These are phyloP conservation scores for Brachyptera risi DNA, from an alignment of 2,888 invertebrate genomes.

Conservation along the genomic window DNA sequence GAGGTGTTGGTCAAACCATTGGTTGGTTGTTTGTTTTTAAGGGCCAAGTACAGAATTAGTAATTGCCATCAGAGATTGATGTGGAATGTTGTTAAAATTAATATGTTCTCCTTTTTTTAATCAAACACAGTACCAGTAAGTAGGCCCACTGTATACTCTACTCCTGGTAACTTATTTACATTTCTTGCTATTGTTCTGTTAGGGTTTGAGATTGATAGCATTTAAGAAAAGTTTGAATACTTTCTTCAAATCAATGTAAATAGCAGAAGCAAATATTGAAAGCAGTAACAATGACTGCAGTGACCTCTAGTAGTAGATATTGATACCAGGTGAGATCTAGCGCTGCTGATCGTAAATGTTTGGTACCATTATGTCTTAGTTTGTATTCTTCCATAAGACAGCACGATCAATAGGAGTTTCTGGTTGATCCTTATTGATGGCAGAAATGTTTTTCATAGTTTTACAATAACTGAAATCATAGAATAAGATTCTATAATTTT, in stretches of 20 bases:
- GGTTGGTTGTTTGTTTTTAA: too few relatives aligned
- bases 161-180: too few relatives aligned
- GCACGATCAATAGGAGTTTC: slow-evolving; percentile 39
- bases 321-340: slow-evolving; percentile 25
- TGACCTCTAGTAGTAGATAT: neutral
- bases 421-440: slow-evolving; percentile 34
- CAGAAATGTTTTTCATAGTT: slow-evolving; percentile 1
- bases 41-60: too few relatives aligned
- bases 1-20: too few relatives aligned
- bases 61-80: too few relatives aligned
- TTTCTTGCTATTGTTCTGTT: neutral
- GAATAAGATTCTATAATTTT: too few relatives aligned
- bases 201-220: neutral
- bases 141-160: too few relatives aligned
- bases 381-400: slow-evolving; percentile 42
- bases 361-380: slow-evolving; percentile 40
- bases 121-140: too few relatives aligned
- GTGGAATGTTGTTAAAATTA: too few relatives aligned
- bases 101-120: too few relatives aligned
- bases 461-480: neutral
- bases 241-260: neutral
- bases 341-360: slow-evolving; percentile 33
- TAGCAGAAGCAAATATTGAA: slow-evolving; percentile 49
- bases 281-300: slow-evolving; percentile 33
- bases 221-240: neutral